Conservation (phyloP, 1,140 invertebrate genomes). For the Luehdorfia chinensis region DNA sequence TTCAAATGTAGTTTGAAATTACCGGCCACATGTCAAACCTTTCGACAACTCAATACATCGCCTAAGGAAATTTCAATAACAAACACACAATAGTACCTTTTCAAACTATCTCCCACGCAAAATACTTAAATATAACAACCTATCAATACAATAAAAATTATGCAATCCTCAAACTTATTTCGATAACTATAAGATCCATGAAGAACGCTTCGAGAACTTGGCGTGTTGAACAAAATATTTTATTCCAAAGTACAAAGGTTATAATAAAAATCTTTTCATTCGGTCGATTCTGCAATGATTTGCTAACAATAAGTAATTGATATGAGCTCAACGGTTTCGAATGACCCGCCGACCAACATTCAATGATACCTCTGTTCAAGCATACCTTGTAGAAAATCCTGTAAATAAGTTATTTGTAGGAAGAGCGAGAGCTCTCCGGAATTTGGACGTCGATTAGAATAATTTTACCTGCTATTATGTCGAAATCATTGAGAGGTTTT, state of each 20-base stretch:
- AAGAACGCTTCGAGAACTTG: not conserved
- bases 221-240: slow-evolving; percentile 2
- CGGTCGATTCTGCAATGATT: slow-evolving; percentile 54
- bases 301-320: slow-evolving; percentile 58
- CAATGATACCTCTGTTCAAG: slow-evolving; percentile 8
- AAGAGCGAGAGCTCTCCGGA: slow-evolving; percentile 21
- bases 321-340: slow-evolving; percentile 52
- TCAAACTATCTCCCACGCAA: slow-evolving; percentile 44
- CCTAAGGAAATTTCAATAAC: slow-evolving; percentile 35
- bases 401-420: not conserved
- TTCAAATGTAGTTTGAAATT: slow-evolving; percentile 16
- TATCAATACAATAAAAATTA: not conserved
- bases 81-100: slow-evolving; percentile 26
- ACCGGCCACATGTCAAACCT: slow-evolving; percentile 37
- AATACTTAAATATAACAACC: not conserved
- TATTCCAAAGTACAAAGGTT: slow-evolving; percentile 31
- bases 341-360: slow-evolving; percentile 32
- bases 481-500: slow-evolving; percentile 53
- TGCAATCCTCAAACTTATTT: not conserved
- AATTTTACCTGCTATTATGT: slow-evolving; percentile 62
- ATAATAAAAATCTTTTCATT: slow-evolving; percentile 46
- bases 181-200: not conserved
- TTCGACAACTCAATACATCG: slow-evolving; percentile 32
- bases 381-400: not conserved
- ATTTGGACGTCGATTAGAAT: slow-evolving; percentile 29